Percentiles rank a stretch among this genome's conserved stretches.
Conservation (phyloP, 2,113 vertebrate species). For the Sylvia atricapilla region DNA sequence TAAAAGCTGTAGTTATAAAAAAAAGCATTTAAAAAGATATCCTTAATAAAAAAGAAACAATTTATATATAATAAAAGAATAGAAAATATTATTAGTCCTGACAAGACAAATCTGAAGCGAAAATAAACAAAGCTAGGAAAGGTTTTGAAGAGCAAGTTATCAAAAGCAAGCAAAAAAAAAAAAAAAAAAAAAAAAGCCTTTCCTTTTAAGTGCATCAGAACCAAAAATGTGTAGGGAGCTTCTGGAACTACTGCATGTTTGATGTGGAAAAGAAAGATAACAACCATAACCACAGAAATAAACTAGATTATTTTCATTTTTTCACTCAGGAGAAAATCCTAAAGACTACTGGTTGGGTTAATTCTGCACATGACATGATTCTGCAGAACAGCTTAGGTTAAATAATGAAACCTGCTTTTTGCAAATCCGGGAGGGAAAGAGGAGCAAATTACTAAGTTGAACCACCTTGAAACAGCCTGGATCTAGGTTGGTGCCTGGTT, state of each 20-base stretch:
- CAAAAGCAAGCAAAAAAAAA: background rate
- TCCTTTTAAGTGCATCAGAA: background rate
- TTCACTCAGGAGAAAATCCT: background rate
- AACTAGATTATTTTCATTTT: background rate
- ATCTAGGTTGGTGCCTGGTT: background rate
- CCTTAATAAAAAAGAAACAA: background rate
- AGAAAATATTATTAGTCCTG: background rate
- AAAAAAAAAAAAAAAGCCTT: background rate
- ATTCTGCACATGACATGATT: background rate
- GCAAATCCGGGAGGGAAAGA: background rate
- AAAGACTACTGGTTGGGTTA: background rate
- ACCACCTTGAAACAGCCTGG: background rate
- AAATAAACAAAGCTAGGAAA: background rate
- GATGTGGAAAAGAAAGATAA: background rate
- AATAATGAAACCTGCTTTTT: background rate
- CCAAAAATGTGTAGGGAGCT: background rate
- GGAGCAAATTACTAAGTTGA: background rate
- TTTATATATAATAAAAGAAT: background rate
- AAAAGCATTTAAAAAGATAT: background rate
- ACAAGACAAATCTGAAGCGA: background rate
- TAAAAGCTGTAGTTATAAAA: background rate
- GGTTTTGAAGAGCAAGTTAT: background rate
- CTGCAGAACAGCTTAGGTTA: background rate
- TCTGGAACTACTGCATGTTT: background rate
- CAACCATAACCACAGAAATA: background rate